phyloP scores from a whole-genome alignment of 2,113 vertebrate genomes.

The Cacatua alba region DNA sequence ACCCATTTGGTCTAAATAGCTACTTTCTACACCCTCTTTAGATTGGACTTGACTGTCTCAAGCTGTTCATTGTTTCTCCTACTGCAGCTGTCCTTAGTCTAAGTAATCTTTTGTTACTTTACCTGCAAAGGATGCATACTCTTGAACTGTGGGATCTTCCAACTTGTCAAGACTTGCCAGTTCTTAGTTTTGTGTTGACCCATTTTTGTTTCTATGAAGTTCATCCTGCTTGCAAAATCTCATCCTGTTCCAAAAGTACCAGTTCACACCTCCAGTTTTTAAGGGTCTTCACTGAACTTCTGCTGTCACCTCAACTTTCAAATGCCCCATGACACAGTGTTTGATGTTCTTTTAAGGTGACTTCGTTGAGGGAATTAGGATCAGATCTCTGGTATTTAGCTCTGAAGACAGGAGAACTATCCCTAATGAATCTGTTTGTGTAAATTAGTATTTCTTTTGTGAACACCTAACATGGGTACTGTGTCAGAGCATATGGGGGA shows the following conservation, averaged over 20 bases:
- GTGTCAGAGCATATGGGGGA: neutral
- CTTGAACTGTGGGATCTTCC: neutral
- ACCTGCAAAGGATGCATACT: neutral
- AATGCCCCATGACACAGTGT: neutral
- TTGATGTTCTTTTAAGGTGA: neutral
- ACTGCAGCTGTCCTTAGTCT: neutral
- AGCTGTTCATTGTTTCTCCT: neutral
- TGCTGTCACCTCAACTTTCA: neutral
- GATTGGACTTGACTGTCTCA: neutral
- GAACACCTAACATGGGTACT: neutral
- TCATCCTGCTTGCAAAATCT: neutral
- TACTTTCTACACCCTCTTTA: neutral
- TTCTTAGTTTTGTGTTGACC: neutral
- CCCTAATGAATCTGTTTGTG: neutral
- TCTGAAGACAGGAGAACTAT: neutral
- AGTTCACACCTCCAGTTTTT: neutral
- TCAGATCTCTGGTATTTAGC: neutral
- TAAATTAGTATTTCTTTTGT: neutral
- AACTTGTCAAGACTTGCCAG: neutral
- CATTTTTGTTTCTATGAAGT: neutral
- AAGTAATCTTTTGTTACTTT: neutral
- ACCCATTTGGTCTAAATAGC: neutral
- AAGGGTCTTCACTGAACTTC: neutral
- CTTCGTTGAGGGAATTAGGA: neutral
- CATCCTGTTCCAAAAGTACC: neutral